phyloP scores from a whole-genome alignment of 2,888 invertebrate species.

The Sinhomidia bicolor region DNA sequence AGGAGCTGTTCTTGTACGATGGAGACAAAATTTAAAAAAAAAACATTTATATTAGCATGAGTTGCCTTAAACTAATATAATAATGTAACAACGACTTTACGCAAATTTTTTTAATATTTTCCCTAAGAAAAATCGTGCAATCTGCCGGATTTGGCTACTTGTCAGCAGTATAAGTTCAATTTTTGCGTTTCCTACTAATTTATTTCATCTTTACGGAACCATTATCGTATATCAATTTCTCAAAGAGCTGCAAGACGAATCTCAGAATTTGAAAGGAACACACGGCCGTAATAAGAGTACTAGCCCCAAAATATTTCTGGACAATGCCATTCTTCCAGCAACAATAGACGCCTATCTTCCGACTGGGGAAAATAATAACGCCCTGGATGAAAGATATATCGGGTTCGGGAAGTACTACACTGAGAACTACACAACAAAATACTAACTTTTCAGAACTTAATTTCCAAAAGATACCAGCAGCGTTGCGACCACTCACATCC shows the following conservation, averaged over 20 bases:
- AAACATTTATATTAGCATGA: too few relatives aligned
- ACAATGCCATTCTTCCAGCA: neutral
- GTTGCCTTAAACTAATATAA: too few relatives aligned
- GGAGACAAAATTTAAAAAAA: too few relatives aligned
- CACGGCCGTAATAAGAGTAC: neutral
- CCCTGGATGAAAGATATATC: neutral
- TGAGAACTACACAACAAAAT: too few relatives aligned
- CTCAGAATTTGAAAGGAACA: neutral
- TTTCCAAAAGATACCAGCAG: too few relatives aligned
- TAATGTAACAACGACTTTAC: too few relatives aligned
- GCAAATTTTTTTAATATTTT: neutral
- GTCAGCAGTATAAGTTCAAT: neutral
- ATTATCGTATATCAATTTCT: neutral
- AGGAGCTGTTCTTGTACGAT: neutral
- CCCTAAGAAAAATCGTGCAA: neutral
- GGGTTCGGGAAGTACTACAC: too few relatives aligned
- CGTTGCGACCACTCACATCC: too few relatives aligned
- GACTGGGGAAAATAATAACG: neutral
- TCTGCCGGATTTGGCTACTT: neutral
- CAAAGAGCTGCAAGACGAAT: neutral
- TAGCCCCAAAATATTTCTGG: too few relatives aligned
- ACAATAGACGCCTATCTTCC: neutral
- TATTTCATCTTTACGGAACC: neutral
- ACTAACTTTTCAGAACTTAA: too few relatives aligned
- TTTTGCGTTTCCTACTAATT: constrained; percentile 5